A percentile compares a stretch with the other conserved stretches of the same genome.
Conservation (phyloP, 2,113 vertebrate genomes). For the Columba livia region DNA sequence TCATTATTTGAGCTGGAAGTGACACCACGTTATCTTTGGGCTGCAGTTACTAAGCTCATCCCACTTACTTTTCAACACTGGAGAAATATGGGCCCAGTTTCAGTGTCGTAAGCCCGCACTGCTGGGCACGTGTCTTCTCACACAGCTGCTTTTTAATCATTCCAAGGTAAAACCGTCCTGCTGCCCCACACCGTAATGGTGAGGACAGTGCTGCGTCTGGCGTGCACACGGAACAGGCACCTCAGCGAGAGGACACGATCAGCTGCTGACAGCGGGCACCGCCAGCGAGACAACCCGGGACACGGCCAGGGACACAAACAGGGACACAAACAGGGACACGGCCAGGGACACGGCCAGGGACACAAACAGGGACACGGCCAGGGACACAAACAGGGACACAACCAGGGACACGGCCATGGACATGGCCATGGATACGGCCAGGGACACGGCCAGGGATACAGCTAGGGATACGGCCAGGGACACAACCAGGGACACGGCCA, state of each 20-base stretch:
- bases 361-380: no score
- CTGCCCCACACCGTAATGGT: no score
- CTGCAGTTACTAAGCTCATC: not conserved
- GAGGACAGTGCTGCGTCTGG: not conserved
- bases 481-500: no score
- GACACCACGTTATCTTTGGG: not conserved
- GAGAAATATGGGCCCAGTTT: not conserved
- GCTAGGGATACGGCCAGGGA: not conserved
- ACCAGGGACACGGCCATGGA: not conserved
- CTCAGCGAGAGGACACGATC: not conserved
- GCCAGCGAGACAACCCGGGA: not conserved
- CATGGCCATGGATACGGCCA: no score
- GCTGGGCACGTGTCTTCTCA: not conserved
- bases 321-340: no score
- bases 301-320: not conserved
- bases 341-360: not conserved
- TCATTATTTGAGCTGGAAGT: not conserved
- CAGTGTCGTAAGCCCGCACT: not conserved
- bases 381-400: no score
- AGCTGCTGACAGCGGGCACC: not conserved
- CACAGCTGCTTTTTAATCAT: no score
- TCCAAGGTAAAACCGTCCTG: not conserved
- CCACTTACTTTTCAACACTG: not conserved
- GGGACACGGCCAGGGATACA: not conserved
- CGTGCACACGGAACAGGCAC: not conserved